Percentiles rank a stretch among this genome's conserved stretches.
Evolutionary conservation across 2,113 vertebrate species (phyloP).

Genomic region (Aspiorhynchus laticeps): DNA sequence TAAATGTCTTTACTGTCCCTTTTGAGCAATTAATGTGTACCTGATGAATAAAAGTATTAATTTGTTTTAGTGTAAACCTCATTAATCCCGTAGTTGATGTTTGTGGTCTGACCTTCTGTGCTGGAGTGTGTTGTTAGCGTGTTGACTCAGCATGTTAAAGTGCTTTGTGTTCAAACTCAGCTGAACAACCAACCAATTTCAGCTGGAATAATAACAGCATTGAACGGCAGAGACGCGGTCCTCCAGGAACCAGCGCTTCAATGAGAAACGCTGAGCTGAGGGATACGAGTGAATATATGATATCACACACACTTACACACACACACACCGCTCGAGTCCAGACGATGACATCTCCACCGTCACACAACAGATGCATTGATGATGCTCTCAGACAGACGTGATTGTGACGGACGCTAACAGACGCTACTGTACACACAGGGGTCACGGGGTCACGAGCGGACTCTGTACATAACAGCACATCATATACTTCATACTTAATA

Average conservation of each 20-base stretch:
- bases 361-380: background rate
- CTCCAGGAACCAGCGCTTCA: background rate
- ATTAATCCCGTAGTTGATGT: too few relatives aligned
- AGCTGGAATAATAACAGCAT: background rate
- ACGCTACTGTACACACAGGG: background rate
- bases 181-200: conserved; percentile 6
- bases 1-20: background rate
- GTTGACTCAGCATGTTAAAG: conserved; percentile 6
- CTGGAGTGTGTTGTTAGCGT: background rate
- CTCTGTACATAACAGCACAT: background rate
- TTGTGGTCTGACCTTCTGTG: conserved; percentile 6
- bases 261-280: conserved; percentile 4
- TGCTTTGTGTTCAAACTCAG: background rate
- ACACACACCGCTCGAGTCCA: background rate
- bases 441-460: background rate
- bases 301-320: background rate
- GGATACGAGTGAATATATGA: background rate
- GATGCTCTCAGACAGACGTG: background rate
- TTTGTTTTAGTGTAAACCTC: too few relatives aligned
- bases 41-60: background rate
- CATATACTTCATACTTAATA: background rate
- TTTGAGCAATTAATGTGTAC: background rate
- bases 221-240: background rate
- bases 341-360: background rate
- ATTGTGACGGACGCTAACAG: background rate